A percentile compares a stretch with the other conserved stretches of the same genome.
These are phyloP conservation scores for Plecotus auritus DNA, from an alignment of 2,113 vertebrate species.

Conservation along the genomic window DNA sequence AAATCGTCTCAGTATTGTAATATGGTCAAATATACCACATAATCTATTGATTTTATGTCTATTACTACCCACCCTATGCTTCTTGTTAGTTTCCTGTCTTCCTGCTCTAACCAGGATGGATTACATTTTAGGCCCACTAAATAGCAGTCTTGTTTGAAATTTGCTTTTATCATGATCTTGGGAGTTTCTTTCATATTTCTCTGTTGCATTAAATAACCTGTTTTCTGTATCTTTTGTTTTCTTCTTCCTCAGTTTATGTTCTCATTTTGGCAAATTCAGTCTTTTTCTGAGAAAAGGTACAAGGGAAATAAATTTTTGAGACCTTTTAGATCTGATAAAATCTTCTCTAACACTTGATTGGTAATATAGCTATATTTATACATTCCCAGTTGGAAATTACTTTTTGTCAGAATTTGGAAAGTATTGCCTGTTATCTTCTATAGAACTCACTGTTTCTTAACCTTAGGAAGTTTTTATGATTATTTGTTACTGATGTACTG, in stretches of 20 bases:
- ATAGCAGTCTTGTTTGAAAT: neutral
- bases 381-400: neutral
- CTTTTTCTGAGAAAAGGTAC: neutral
- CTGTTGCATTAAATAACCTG: neutral
- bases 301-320: slow-evolving; percentile 12
- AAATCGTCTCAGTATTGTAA: neutral
- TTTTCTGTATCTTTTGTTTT: neutral
- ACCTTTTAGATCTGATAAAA: neutral
- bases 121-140: neutral
- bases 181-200: neutral
- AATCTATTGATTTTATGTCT: neutral
- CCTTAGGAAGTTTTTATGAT: neutral
- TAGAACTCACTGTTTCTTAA: neutral
- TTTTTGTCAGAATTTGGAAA: neutral
- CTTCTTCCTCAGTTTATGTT: neutral
- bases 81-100: neutral
- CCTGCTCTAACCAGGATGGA: neutral
- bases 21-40: neutral
- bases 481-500: neutral
- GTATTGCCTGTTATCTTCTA: neutral
- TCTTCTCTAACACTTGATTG: neutral
- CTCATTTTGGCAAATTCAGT: neutral
- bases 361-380: neutral
- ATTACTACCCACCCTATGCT: neutral
- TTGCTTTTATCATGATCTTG: neutral